phyloP scores from a whole-genome alignment of 2,797 vertebrate species.

The Cephalopachus bancanus region DNA sequence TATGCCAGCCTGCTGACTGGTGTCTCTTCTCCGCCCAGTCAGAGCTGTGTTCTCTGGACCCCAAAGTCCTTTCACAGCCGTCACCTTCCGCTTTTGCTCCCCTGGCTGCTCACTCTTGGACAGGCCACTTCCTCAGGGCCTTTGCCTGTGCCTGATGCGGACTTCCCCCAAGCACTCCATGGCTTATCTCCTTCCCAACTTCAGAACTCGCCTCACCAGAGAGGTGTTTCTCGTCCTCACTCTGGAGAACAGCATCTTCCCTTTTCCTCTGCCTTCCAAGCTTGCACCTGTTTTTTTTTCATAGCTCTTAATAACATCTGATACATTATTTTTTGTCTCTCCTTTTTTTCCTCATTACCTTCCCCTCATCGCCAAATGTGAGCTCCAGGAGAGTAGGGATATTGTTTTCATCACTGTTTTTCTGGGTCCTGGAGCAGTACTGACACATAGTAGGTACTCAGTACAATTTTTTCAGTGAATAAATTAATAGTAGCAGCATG shows the following conservation, averaged over 20 bases:
- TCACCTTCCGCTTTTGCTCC: not conserved
- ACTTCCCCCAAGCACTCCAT: not conserved
- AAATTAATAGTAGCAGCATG: constrained; percentile 5
- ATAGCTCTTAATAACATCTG: not conserved
- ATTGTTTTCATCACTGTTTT: not conserved
- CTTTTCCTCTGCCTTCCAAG: not conserved
- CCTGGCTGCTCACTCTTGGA: not conserved
- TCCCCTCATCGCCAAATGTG: not conserved
- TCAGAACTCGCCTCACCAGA: not conserved
- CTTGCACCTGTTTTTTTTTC: not conserved
- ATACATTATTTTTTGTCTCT: constrained; percentile 13
- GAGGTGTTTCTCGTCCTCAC: not conserved
- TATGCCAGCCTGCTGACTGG: not conserved
- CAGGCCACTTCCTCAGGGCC: not conserved
- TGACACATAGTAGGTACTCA: not conserved
- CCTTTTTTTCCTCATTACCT: not conserved
- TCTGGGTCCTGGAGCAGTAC: not conserved
- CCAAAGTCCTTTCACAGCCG: not conserved
- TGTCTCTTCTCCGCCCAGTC: not conserved
- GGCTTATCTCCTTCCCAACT: not conserved
- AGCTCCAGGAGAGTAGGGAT: not conserved
- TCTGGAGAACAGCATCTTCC: not conserved
- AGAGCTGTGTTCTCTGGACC: not conserved
- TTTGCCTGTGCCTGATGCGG: not conserved
- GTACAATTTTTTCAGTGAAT: constrained; percentile 17